Conservation (phyloP, 2,797 vertebrate genomes). For the Pagetopsis macropterus region DNA sequence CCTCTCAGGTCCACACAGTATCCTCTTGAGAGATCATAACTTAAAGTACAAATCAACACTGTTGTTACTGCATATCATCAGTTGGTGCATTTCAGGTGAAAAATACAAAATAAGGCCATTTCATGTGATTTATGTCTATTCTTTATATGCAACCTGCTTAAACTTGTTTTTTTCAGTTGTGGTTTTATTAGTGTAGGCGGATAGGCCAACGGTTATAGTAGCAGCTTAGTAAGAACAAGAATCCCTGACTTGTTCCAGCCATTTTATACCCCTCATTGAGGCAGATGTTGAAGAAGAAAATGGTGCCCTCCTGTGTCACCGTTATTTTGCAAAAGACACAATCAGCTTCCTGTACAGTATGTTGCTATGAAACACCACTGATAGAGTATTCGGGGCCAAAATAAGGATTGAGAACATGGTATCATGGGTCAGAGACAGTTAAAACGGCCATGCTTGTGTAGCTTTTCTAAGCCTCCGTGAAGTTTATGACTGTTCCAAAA, state of each 20-base stretch:
- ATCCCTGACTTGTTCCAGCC: not conserved
- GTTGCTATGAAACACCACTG: not conserved
- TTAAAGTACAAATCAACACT: slow-evolving; percentile 27
- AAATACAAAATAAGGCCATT: not conserved
- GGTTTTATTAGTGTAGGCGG: slow-evolving; percentile 21
- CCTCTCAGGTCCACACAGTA: slow-evolving; percentile 40
- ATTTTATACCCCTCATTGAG: not conserved
- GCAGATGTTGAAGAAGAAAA: not conserved
- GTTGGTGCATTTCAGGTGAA: slow-evolving; percentile 1
- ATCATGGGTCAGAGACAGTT: not conserved
- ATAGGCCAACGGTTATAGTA: not conserved
- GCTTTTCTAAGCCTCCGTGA: not conserved
- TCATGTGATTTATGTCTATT: not conserved
- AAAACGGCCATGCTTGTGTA: not conserved
- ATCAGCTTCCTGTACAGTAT: not conserved
- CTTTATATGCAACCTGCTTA: slow-evolving; percentile 3
- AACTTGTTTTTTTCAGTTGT: slow-evolving; percentile 17
- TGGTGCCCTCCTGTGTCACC: not conserved
- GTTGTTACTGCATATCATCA: not conserved
- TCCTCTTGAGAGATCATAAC: slow-evolving; percentile 44
- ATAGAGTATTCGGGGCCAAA: not conserved
- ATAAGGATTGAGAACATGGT: not conserved
- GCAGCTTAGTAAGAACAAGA: slow-evolving; percentile 23
- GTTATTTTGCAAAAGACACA: not conserved
- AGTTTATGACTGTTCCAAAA: not conserved